These are phyloP conservation scores for Microcebus tavaratra DNA, from an alignment of 2,113 vertebrate species.

Conservation along the genomic window DNA sequence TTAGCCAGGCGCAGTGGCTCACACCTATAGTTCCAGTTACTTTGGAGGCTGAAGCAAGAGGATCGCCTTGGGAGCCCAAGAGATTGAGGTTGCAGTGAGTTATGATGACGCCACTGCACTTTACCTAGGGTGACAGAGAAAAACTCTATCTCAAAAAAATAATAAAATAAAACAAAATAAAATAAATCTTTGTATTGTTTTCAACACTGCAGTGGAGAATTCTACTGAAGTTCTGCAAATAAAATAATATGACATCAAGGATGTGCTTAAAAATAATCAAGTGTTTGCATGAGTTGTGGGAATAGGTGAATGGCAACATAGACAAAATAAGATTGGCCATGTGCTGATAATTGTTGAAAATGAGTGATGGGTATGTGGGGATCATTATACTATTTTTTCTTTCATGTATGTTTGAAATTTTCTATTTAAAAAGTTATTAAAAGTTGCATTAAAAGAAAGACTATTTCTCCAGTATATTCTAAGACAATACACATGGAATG, in stretches of 20 bases:
- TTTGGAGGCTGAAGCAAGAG: too few species aligned
- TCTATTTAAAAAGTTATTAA: neutral
- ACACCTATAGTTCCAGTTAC: too few species aligned
- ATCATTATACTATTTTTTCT: neutral
- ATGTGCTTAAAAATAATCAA: slow-evolving; percentile 25
- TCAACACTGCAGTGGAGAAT: neutral
- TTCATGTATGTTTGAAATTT: neutral
- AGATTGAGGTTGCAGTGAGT: too few species aligned
- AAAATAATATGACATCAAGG: neutral
- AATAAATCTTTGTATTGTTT: neutral
- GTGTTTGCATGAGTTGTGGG: neutral
- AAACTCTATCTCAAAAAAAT: too few species aligned
- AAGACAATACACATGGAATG: neutral
- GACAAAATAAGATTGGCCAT: neutral
- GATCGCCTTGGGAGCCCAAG: too few species aligned
- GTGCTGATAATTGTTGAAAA: neutral
- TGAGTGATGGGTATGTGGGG: neutral
- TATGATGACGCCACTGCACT: too few species aligned
- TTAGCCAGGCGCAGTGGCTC: too few species aligned
- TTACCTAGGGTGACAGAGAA: too few species aligned
- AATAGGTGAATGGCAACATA: neutral
- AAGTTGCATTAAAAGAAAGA: neutral
- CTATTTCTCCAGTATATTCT: neutral
- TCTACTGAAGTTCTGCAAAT: neutral
- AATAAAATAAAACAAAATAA: neutral